Conservation (phyloP, 2,113 vertebrate species). For the Lota lota region DNA sequence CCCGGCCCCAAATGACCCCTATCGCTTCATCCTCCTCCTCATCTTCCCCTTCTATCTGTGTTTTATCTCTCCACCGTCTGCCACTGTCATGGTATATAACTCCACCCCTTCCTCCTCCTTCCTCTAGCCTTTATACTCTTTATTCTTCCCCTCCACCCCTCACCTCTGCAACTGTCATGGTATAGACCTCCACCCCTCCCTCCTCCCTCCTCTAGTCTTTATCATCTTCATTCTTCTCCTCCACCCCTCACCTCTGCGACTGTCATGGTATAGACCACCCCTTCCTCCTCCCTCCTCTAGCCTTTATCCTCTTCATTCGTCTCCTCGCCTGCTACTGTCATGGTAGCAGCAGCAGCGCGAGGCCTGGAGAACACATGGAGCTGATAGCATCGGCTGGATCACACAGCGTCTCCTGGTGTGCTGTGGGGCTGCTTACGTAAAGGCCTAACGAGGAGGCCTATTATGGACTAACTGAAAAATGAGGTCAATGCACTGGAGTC, state of each 20-base stretch:
- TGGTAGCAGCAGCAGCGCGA: background rate
- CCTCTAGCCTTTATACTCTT: too few species aligned
- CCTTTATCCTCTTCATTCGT: background rate
- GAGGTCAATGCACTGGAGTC: conserved; percentile 62
- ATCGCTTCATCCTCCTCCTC: too few species aligned
- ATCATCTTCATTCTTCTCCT: background rate
- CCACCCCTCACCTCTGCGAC: background rate
- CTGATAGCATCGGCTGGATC: conserved; percentile 58
- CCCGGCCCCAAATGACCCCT: too few species aligned
- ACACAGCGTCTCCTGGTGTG: conserved; percentile 38
- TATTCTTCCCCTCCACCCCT: background rate
- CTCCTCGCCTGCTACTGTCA: too few species aligned
- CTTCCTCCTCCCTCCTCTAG: background rate
- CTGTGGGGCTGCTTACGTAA: conserved; percentile 55
- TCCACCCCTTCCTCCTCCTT: background rate
- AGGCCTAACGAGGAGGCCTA: conserved; percentile 57
- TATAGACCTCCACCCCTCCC: background rate
- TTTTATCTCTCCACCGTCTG: too few species aligned
- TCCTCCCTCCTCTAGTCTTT: background rate
- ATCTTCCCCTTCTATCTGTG: too few species aligned
- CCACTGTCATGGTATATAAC: background rate
- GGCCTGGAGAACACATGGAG: conserved; percentile 52
- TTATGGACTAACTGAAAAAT: conserved; percentile 62
- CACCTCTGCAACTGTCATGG: background rate
- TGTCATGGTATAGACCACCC: background rate